Percentiles rank a stretch among this genome's conserved stretches.
Conservation (phyloP, 2,888 invertebrate species). For the Andricus quercusramuli region DNA sequence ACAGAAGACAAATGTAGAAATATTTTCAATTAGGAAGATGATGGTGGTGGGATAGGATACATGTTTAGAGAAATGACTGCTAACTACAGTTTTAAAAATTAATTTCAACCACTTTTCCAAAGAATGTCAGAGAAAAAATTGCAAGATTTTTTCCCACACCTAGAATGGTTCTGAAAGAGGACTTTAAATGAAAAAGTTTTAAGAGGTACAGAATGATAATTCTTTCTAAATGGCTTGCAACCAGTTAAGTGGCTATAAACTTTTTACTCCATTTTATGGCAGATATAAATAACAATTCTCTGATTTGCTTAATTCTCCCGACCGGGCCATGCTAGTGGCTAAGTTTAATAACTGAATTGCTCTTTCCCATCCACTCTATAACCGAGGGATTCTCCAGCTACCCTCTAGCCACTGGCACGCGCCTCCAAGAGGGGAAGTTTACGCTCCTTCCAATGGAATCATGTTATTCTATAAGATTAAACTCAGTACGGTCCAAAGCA, state of each 20-base stretch:
- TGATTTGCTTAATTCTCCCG: conserved; percentile 22
- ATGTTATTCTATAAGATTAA: conserved; percentile 59
- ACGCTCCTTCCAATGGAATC: conserved; percentile 56
- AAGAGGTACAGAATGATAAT: conserved; percentile 2
- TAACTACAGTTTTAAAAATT: background rate
- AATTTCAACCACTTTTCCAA: background rate
- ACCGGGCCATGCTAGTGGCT: conserved; percentile 44
- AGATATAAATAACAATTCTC: conserved; percentile 23
- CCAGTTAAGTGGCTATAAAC: background rate
- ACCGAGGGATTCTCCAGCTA: conserved; percentile 51
- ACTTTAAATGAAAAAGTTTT: background rate
- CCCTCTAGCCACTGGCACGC: conserved; percentile 59
- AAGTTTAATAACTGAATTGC: conserved; percentile 64
- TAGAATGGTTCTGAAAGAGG: background rate
- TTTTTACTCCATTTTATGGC: background rate
- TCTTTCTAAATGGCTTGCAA: background rate
- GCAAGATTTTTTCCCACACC: too few species aligned
- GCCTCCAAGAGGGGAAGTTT: conserved; percentile 56
- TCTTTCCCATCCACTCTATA: conserved; percentile 56
- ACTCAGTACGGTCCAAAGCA: conserved; percentile 52
- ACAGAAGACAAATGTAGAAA: background rate
- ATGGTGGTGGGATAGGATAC: background rate
- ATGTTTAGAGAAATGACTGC: background rate
- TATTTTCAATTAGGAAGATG: background rate
- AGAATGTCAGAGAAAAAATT: too few species aligned